phyloP scores from a whole-genome alignment of 2,888 invertebrate genomes.

The Plebejus melissa region DNA sequence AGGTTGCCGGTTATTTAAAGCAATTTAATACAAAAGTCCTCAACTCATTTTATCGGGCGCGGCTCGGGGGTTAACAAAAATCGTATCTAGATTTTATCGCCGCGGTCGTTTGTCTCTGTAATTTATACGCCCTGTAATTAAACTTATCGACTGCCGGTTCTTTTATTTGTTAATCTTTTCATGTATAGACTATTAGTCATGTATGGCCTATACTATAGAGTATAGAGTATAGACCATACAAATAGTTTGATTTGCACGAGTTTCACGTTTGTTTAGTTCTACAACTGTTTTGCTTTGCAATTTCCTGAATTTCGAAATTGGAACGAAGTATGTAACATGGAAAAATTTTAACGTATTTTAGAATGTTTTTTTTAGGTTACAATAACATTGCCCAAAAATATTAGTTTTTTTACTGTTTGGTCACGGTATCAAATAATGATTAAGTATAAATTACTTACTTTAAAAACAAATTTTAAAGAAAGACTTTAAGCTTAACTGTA shows the following conservation, averaged over 20 bases:
- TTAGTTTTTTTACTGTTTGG: neutral
- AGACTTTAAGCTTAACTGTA: no score
- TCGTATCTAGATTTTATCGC: slow-evolving; percentile 29
- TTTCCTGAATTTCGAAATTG: neutral
- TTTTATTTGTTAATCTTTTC: slow-evolving; percentile 26
- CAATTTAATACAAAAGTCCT: slow-evolving; percentile 25
- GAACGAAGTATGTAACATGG: neutral
- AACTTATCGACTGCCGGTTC: slow-evolving; percentile 32
- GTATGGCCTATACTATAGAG: neutral
- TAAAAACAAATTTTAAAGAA: no score
- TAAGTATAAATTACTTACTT: no score
- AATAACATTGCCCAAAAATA: neutral
- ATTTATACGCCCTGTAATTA: slow-evolving; percentile 36
- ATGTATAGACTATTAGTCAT: neutral
- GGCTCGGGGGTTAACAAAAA: slow-evolving; percentile 29
- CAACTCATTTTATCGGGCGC: slow-evolving; percentile 33
- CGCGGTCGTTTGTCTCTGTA: slow-evolving; percentile 35
- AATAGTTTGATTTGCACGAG: neutral
- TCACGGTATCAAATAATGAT: no score
- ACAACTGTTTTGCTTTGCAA: neutral
- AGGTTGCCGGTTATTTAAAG: neutral
- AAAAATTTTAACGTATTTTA: neutral
- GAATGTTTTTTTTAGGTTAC: neutral
- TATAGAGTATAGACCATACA: neutral
- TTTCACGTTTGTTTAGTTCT: neutral